Conservation (phyloP, 1,140 invertebrate genomes). For the Drosophila lacteicornis region DNA sequence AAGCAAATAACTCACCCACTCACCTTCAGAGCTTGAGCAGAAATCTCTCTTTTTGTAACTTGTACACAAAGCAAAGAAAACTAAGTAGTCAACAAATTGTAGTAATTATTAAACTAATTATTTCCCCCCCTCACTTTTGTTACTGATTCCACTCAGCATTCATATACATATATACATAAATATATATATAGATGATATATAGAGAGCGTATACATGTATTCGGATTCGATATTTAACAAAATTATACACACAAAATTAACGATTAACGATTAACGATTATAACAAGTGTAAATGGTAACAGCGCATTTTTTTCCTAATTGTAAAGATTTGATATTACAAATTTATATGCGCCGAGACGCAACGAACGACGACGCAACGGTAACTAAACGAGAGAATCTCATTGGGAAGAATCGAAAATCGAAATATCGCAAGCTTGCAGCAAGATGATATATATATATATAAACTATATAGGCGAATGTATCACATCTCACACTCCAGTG, state of each 20-base stretch:
- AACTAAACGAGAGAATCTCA: conserved; percentile 21
- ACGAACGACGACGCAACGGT: conserved; percentile 27
- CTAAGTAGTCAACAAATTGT: conserved; percentile 8
- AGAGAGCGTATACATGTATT: conserved; percentile 59
- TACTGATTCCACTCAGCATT: conserved; percentile 11
- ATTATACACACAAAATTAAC: conserved; percentile 50
- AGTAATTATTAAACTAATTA: conserved; percentile 6
- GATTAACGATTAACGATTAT: conserved; percentile 26
- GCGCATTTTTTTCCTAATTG: conserved; percentile 78
- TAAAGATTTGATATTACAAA: conserved; percentile 82
- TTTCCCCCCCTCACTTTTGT: neutral
- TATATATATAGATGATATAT: conserved; percentile 3
- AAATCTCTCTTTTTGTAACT: neutral
- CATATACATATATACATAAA: conserved; percentile 43
- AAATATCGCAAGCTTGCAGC: conserved; percentile 32
- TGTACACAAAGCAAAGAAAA: neutral
- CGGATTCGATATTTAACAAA: conserved; percentile 49
- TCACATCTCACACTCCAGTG: conserved; percentile 69
- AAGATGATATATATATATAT: conserved; percentile 52
- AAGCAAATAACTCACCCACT: conserved; percentile 5
- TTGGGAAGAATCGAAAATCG: conserved; percentile 36
- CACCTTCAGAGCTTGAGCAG: conserved; percentile 17
- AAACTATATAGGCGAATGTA: conserved; percentile 70
- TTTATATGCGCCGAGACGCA: conserved; percentile 70
- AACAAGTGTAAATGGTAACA: conserved; percentile 59